Base-by-base conservation (phyloP, 1,140 invertebrate genomes). In the Apis laboriosa region DNA sequence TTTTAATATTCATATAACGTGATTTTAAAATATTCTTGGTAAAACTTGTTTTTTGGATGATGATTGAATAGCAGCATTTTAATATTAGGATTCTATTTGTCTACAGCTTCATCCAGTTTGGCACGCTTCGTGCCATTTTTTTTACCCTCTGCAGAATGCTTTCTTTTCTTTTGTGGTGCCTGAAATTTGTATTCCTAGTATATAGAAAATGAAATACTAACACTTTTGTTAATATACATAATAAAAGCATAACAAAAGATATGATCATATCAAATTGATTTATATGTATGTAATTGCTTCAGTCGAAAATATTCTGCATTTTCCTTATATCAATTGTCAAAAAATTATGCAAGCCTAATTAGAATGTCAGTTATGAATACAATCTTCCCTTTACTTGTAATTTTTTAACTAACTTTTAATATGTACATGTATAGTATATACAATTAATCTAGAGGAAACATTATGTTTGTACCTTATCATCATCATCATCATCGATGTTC, bases 401-500 rank as follows among this genome's bases (percentile, higher is more conserved):
- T 58, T 19, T 61, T 78, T 56, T 12, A 2, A 49, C 9, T 15
- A 79, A 71, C 68, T 79, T 73, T 79, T 84, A 73, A 83, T 66
- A 79, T 77, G 83, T 58, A 60, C 77, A 77, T 51, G 34, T 70
- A 21, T 24, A 58, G 24, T 58, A 8, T 24, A 17, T 60, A 24
- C 1, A 11, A 24, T 3, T 53, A 60, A 49, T 19, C 60, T 51
- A 53, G 0, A 56, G 7, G 53, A 74, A 34, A 28, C 55, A 75
- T 21, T 56, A 34, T n/a, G 5, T 43, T 63, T 83, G 84, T 92
- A 93, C 93, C 90, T 95, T 94, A 68, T 97, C 97, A 77, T 97
- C 96, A 88, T 97, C 97, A 24, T 97, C 97, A 66, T 97, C 96
- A 85, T 97, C 96, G 51, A 96, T 93, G 91, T 97, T 96, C 88